Evolutionary conservation across 2,888 invertebrate species (phyloP).

Genomic region (Eupithecia vulgata): DNA sequence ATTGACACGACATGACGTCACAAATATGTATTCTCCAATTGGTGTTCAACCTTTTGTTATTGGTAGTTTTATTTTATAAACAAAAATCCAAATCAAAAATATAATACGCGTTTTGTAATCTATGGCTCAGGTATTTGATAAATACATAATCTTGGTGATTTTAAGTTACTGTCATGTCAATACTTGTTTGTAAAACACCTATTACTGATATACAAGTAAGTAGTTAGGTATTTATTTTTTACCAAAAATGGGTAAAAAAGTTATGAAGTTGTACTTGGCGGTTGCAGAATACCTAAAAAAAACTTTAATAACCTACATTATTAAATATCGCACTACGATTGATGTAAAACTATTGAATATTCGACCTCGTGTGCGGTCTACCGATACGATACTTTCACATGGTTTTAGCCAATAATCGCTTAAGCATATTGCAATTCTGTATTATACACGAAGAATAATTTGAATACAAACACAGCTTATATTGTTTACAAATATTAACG

Average conservation of each 20-base stretch:
- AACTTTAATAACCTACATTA: slow-evolving; percentile 3
- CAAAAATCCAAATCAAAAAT: no score
- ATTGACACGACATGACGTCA: no score
- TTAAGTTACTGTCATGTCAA: no score
- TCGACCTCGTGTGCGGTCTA: slow-evolving; percentile 46
- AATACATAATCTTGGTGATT: no score
- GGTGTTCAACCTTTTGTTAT: no score
- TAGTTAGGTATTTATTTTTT: no score
- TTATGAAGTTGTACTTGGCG: background rate
- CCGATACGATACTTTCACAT: slow-evolving; percentile 36
- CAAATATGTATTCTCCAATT: no score
- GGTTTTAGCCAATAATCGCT: slow-evolving; percentile 31
- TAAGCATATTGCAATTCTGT: slow-evolving; percentile 28
- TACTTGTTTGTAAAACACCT: no score
- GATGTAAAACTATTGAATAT: slow-evolving; percentile 42
- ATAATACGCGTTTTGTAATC: no score
- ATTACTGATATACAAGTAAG: no score
- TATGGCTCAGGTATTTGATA: no score
- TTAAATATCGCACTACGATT: slow-evolving; percentile 7
- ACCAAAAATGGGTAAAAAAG: background rate
- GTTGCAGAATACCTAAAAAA: background rate
- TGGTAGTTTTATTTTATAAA: no score
- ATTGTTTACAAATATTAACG: background rate
- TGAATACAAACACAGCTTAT: background rate
- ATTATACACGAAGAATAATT: background rate